These are phyloP conservation scores for Plagodis pulveraria DNA, from an alignment of 2,888 invertebrate species.

Conservation along the genomic window DNA sequence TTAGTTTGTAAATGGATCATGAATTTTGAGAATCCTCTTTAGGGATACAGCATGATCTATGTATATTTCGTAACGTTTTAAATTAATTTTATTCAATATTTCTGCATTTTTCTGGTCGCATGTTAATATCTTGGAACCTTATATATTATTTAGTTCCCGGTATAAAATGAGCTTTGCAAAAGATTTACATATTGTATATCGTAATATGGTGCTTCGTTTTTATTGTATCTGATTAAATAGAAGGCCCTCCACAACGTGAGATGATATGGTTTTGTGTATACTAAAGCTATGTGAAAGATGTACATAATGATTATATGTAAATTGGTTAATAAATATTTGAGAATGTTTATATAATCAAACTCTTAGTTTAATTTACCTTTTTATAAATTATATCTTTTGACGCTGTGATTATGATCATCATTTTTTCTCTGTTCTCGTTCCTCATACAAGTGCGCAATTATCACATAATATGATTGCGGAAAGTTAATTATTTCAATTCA, in stretches of 20 bases:
- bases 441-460: no score
- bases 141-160: constrained; percentile 56
- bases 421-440: no score
- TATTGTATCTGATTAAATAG: constrained; percentile 76
- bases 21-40: no score
- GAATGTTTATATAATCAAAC: constrained; percentile 83
- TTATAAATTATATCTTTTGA: neutral
- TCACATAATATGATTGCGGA: no score
- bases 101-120: neutral
- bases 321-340: constrained; percentile 86
- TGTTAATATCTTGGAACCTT: constrained; percentile 13
- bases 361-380: constrained; percentile 49
- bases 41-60: no score
- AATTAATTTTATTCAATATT: neutral
- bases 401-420: no score
- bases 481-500: no score
- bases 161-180: constrained; percentile 76
- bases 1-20: no score
- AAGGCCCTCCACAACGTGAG: constrained; percentile 81
- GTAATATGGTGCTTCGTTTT: constrained; percentile 80
- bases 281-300: constrained; percentile 82
- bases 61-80: neutral
- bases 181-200: constrained; percentile 62
- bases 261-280: constrained; percentile 79
- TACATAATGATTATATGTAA: constrained; percentile 84